Base-by-base conservation (phyloP, 2,888 invertebrate genomes). In the Melipona beecheii region DNA sequence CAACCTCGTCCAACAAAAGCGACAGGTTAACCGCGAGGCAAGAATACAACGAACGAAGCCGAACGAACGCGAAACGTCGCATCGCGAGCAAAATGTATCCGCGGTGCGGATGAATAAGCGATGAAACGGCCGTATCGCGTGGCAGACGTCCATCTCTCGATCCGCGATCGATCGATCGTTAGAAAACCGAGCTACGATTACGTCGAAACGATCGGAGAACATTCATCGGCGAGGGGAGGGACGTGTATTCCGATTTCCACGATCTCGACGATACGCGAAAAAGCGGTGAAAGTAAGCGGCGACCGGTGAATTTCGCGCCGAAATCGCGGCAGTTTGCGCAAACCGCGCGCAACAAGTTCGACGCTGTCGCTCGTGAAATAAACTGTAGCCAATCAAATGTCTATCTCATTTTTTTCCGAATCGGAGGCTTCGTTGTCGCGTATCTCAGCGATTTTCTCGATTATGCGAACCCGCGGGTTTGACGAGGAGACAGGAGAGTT, bases 261-360 rank as follows among this genome's bases (percentile, higher is more conserved):
- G 24, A 15, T 24, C 43, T 43, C n/a, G 43, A 50, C 11, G 52
- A 36, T 52, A 49, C 49, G 50, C 43, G 64, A 71, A 66, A 43
- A 77, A 79, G 2, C 68, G 36, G 80, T 60, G 71, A 83, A 81
- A 78, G 71, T 75, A 72, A 80, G 69, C 52, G 79, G 27, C 58
- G 11, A 15, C 2, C 9, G n/a, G 56, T 19, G 70, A 56, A 71
- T 56, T 56, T 43, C 70, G 56, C 56, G 56, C 31, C 69, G 70
- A 56, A 71, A 52, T 43, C 56, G 58, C 71, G 54, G 17, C 83
- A 77, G 75, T 81, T 87, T 78, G 81, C 78, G 85, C 82, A 68
- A 81, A 74, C 82, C 81, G 75, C 60, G 74, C 86, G 88, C 87
- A 88, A 90, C 88, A 88, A 88, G 89, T 89, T 84, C 86, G 80